Evolutionary conservation across 2,113 vertebrate species (phyloP), one percentile per base, ranked within the genome.

Genomic region (Crotalus horridus): DNA sequence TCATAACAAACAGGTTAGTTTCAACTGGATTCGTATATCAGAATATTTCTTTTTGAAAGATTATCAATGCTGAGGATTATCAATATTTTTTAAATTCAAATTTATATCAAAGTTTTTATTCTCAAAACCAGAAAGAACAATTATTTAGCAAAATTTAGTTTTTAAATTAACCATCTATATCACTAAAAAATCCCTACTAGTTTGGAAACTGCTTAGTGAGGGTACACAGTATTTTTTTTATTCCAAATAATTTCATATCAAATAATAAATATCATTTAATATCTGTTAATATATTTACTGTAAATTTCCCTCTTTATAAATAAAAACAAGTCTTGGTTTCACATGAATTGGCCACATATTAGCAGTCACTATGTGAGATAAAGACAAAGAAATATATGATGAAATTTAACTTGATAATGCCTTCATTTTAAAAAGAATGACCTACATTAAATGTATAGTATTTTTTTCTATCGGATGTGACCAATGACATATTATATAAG

Each of bases 31-130:
- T 46, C n/a, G 24, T 81, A 85, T 89, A 92, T 89, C 64, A 91
- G 87, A 89, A 23, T 33, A 92, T 53, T 51, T 51, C 48, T 89
- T 74, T 64, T 46, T 92, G 48, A 92, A 89, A 81, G 48, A 89
- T 74, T 15, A 13, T 92, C 87, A 81, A 33, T 17, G 29, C 51
- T 17, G 29, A 89, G 61, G 81, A 89, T 39, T 56, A 69, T 56
- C 24, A n/a, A 46, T 24, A 26, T 46, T 15, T 69, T 85, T 39
- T 85, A 13, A 26, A 92, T 81, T 81, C 39, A 89, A 53, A 39
- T 89, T 56, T 43, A 81, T 74, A 51, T 51, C 48, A 51, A 51
- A 8, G 48, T 51, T 29, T 59, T 3, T 13, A 20, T 33, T 20
- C 39, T 55, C 39, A 17, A 39, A 59, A 91, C 39, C 26, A 87